phyloP scores from a whole-genome alignment of 2,888 invertebrate genomes.

The Phytoseiulus persimilis region DNA sequence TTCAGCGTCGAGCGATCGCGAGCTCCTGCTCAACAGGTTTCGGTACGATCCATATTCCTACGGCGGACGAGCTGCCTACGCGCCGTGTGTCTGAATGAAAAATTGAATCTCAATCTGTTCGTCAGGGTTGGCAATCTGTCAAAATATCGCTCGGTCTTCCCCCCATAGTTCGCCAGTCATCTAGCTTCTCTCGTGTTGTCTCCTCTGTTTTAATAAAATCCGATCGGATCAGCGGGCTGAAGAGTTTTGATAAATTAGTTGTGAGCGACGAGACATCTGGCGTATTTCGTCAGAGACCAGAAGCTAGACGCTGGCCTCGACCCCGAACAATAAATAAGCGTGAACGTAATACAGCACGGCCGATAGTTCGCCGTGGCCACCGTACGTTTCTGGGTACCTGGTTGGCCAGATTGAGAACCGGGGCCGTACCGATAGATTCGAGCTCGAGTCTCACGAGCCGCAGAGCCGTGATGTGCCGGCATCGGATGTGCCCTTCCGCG shows the following conservation, averaged over 20 bases:
- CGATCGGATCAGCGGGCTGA: not conserved
- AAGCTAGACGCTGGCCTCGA: not conserved
- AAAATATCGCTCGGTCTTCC: not conserved
- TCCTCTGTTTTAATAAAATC: not conserved
- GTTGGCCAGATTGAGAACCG: too few species aligned
- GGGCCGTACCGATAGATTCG: too few species aligned
- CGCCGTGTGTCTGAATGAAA: not conserved
- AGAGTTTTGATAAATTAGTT: not conserved
- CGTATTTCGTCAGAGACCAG: not conserved
- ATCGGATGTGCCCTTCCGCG: too few species aligned
- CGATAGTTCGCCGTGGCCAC: too few species aligned
- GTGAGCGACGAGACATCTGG: not conserved
- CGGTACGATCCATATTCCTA: not conserved
- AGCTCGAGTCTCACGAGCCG: too few species aligned
- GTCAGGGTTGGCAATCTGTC: not conserved
- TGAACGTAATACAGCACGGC: not conserved
- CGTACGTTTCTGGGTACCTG: too few species aligned
- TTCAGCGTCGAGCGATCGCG: not conserved
- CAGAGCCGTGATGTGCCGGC: too few species aligned
- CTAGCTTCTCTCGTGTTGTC: not conserved
- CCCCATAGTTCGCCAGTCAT: not conserved
- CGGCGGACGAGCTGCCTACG: not conserved
- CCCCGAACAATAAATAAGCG: not conserved
- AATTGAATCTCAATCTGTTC: constrained; percentile 5
- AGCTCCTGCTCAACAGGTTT: not conserved